Base-by-base conservation (phyloP, 2,113 vertebrate species). In the Prunella himalayana region DNA sequence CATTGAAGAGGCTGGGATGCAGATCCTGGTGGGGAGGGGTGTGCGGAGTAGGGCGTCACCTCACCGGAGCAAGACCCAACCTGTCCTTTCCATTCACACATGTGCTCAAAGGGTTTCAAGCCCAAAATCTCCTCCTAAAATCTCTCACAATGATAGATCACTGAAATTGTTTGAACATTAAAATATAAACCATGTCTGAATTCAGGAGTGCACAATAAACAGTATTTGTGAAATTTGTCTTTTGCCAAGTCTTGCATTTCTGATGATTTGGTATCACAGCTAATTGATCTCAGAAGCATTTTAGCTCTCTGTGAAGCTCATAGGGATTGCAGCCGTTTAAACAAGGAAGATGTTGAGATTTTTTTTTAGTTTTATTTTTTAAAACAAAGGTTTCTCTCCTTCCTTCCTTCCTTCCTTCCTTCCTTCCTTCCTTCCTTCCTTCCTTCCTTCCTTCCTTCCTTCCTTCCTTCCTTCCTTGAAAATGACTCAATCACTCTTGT, bases 51-150 rank as follows among this genome's bases (percentile, higher is more conserved):
- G 30, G 35, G 20, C 24, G 41, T 49, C 4, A 2, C 13, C 12
- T 39, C 49, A 47, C n/a, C 1, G 3, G 22, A 39, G 41, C 23
- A 65, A 28, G 30, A 35, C 35, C 5, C 19, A 49, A 13, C 8
- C 60, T 49, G 15, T 33, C 15, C 23, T 39, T 47, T 28, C 18
- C 13, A 9, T 5, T 75, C 35, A 30, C 44, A 65, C 10, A 18
- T 10, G 3, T 28, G 13, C 42, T 20, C 1, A 0, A 35, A n/a
- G 13, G 44, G 10, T 57, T 75, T 49, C 0, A 1, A 65, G 24
- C 19, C 10, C 37, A 30, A 85, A 57, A 65, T 28, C 28, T 56
- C 6, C 60, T 47, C 60, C n/a, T 20, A 57, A n/a, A 49, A 30
- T 49, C 50, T 49, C 20, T 24, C 35, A 49, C 20, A 64, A 31